phyloP scores from a whole-genome alignment of 2,113 vertebrate species.

The Jaculus jaculus region DNA sequence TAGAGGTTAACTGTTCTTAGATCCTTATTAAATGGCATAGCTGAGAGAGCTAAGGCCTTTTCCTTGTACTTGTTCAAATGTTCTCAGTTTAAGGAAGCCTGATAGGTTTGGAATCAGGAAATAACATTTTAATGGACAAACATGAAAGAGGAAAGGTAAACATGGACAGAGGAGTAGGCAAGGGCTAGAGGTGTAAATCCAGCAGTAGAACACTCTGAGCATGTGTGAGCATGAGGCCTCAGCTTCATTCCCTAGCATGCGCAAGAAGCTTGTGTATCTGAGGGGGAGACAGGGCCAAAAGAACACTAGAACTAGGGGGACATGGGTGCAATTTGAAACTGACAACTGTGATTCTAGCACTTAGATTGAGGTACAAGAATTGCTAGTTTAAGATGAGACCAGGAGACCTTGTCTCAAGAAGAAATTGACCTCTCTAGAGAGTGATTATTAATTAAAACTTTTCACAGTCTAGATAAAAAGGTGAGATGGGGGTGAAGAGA shows the following conservation, averaged over 20 bases:
- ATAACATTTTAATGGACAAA: conserved; percentile 11
- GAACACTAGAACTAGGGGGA: not conserved
- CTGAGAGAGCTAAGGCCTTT: not conserved
- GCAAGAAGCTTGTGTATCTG: not conserved
- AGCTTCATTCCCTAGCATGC: not conserved
- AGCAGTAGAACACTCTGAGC: not conserved
- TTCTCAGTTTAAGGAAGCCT: conserved; percentile 36
- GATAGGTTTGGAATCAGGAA: conserved; percentile 4
- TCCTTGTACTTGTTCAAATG: not conserved
- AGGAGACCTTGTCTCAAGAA: not conserved
- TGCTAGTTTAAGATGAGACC: not conserved
- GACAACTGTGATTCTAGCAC: not conserved
- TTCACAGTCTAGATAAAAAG: conserved; percentile 41
- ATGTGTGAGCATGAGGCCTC: too few species aligned
- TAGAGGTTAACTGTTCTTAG: not conserved
- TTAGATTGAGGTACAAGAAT: not conserved
- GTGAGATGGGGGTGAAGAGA: not conserved
- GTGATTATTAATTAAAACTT: not conserved
- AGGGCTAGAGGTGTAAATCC: not conserved
- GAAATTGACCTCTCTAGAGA: conserved; percentile 46
- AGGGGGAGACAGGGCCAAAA: not conserved
- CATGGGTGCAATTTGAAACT: conserved; percentile 5
- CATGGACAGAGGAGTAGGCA: not conserved
- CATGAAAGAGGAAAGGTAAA: conserved; percentile 31
- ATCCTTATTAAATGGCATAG: not conserved